Evolutionary conservation across 2,113 vertebrate genomes (phyloP), one percentile per base, ranked within the genome.

Genomic region (Paradisaea rubra): DNA sequence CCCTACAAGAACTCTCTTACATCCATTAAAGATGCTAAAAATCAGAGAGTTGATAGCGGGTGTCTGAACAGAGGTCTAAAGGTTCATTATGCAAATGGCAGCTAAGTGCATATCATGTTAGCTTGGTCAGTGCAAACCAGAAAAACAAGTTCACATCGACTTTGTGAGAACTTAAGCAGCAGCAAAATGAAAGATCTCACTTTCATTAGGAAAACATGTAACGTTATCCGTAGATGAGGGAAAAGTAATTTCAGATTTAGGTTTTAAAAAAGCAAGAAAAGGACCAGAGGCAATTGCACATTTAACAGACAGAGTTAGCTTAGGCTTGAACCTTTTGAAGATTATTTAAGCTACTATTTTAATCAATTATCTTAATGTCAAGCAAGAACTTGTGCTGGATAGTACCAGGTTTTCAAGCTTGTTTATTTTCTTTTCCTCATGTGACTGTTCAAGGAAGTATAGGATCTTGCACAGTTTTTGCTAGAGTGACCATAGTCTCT

Each of bases 241-340:
- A 74, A 74, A 49, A 91, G 13, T 65, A 74, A 77, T 84, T 70
- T 91, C 53, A 90, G 42, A 52, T 86, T 63, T 86, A 86, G 71
- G 28, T 66, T 79, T 77, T 82, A 72, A 24, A 61, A 77, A 31
- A 53, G 7, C 22, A 82, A 45, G n/a, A 39, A 81, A 61, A 87
- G 20, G 21, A 72, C 35, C 23, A 61, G 42, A 70, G 18, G 24
- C 33, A 63, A 15, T 69, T 39, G 28, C 7, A 50, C 14, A 24
- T 54, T 81, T 42, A 92, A 28, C 9, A 64, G 19, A 63, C 12
- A 45, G 54, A 85, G 6, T 33, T 72, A 69, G 5, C 2, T 69
- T 33, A 59, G 7, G 8, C 13, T 57, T 76, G 47, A 91, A 64
- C 12, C 4, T 59, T 65, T 39, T 50, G 18, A 91, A 88, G 52